Evolutionary conservation across 2,888 invertebrate species (phyloP), one percentile per base, ranked within the genome.

Genomic region (Andricus curvator): DNA sequence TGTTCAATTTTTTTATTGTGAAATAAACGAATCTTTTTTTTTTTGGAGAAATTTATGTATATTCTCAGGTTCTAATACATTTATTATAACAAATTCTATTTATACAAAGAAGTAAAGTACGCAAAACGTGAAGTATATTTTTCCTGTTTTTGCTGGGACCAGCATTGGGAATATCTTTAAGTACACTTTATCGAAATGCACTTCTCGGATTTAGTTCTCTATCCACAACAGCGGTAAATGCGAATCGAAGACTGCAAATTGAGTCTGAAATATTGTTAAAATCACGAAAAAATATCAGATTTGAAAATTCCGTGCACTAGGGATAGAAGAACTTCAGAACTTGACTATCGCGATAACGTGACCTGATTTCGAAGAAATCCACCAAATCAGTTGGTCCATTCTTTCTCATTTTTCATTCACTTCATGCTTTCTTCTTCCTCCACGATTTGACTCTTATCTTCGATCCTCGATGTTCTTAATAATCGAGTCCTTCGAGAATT

Each of bases 11-110:
- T 44, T 15, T 13, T 2, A 44, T 3, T 29, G 56, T 56, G n/a
- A 56, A 74, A 74, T 74, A 37, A 74, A 74, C n/a, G n/a, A 74
- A 74, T 74, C 74, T 62, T 33, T 74, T 56, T 51, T 51, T 56
- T n/a, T 74, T 74, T n/a, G n/a, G 37, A 33, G 25, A 56, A 74
- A 74, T n/a, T n/a, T 62, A 62, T 17, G 22, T 62, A 25, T 17
- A 29, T 70, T 4, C 33, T 74, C 33, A 74, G 74, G 37, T 56
- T 56, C 74, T 74, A 74, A 56, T 74, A 74, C 74, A 74, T 70
- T 70, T 56, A 74, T 74, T 74, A 56, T 70, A 74, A 74, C 56
- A 74, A 74, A 37, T 74, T 56, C 56, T 74, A 74, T 74, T 74
- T 74, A 74, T 74, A 74, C 74, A 74, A 74, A 74, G 56, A 56